phyloP scores from a whole-genome alignment of 2,113 vertebrate species.

The Daphoenositta chrysoptera region DNA sequence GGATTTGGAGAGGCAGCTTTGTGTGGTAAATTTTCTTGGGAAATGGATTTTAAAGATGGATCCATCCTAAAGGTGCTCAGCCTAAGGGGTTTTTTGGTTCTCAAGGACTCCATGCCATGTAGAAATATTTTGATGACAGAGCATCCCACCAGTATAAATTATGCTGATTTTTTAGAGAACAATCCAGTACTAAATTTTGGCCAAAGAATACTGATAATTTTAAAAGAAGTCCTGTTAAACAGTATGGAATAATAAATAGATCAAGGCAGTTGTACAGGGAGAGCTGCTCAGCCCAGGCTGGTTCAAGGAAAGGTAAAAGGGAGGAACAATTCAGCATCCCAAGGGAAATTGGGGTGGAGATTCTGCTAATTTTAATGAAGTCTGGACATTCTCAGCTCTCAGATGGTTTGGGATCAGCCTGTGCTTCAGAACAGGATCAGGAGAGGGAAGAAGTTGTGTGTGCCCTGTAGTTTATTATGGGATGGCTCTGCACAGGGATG shows the following conservation, averaged over 20 bases:
- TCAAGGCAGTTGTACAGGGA: not conserved
- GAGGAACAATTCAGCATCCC: not conserved
- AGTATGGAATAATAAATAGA: not conserved
- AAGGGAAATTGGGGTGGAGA: not conserved
- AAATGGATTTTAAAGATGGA: not conserved
- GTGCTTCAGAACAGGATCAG: not conserved
- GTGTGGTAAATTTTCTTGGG: not conserved
- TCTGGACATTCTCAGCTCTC: not conserved
- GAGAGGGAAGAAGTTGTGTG: not conserved
- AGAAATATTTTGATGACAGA: not conserved
- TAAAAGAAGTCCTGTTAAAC: not conserved
- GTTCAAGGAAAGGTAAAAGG: not conserved
- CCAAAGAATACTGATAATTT: not conserved
- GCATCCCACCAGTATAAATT: conserved; percentile 33
- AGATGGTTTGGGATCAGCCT: not conserved
- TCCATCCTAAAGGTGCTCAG: not conserved
- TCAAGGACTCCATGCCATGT: not conserved
- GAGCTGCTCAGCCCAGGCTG: not conserved
- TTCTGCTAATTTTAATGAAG: not conserved
- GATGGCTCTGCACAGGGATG: not conserved
- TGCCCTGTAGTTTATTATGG: not conserved
- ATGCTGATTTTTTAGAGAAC: not conserved
- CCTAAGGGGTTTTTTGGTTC: not conserved
- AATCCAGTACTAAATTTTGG: not conserved
- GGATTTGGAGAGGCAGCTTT: not conserved